Conservation (phyloP, 2,797 vertebrate genomes). For the Kryptopterus vitreolus region DNA sequence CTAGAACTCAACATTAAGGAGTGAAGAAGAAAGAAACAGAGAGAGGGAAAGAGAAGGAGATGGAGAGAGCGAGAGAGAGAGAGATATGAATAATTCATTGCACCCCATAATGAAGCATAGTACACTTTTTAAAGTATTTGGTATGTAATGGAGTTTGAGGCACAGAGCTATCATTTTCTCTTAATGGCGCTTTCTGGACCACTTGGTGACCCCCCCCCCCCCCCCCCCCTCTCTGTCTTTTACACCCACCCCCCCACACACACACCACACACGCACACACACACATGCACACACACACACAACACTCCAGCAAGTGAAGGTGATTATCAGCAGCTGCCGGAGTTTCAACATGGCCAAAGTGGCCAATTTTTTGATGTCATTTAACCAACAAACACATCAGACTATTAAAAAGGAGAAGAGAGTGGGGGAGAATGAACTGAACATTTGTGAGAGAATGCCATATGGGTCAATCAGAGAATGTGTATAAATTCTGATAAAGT, state of each 20-base stretch:
- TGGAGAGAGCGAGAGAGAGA: conserved; percentile 53
- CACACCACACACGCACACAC: not conserved
- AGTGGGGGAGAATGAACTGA: conserved; percentile 8
- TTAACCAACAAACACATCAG: conserved; percentile 79
- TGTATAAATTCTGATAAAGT: conserved; percentile 30
- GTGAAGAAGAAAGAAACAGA: conserved; percentile 29
- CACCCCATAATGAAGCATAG: conserved; percentile 75
- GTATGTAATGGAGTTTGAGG: conserved; percentile 87
- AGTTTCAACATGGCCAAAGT: conserved; percentile 76
- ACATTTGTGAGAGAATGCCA: conserved; percentile 32
- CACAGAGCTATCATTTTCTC: conserved; percentile 87
- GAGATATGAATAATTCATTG: conserved; percentile 79
- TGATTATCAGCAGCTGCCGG: conserved; percentile 78
- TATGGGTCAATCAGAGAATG: conserved; percentile 42
- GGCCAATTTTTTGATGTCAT: conserved; percentile 68
- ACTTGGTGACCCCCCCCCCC: conserved; percentile 62
- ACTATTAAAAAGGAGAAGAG: conserved; percentile 64
- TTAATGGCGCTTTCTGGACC: conserved; percentile 80
- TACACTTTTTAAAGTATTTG: conserved; percentile 77
- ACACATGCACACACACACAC: not conserved
- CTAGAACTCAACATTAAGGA: conserved; percentile 39
- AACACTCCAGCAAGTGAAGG: conserved; percentile 29
- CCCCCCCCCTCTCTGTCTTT: not conserved
- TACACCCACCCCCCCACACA: not conserved
- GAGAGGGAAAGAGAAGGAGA: not conserved